These are phyloP conservation scores for Nansenia antarctica DNA, from an alignment of 2,113 vertebrate species.

Conservation along the genomic window DNA sequence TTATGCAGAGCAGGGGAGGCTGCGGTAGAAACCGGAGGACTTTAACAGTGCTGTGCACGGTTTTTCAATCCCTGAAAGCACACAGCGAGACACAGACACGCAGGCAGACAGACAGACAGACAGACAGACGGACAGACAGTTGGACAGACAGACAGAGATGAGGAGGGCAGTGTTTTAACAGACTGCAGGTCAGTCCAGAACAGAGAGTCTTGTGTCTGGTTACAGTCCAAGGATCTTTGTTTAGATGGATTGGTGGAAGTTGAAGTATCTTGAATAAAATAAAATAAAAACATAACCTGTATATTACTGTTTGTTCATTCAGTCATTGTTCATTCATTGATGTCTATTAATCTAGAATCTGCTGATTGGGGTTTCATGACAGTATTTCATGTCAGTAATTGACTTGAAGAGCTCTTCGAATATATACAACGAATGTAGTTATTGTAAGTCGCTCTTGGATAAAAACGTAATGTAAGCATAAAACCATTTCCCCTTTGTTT, in stretches of 20 bases:
- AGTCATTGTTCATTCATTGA: neutral
- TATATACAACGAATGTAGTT: no score
- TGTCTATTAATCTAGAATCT: neutral
- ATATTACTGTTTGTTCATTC: neutral
- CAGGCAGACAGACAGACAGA: conserved; percentile 19
- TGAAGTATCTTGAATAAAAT: no score
- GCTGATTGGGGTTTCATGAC: neutral
- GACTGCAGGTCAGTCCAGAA: conserved; percentile 52
- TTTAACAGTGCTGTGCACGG: neutral
- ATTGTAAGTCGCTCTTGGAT: no score
- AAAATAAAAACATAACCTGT: neutral
- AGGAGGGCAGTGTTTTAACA: neutral
- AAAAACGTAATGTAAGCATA: no score
- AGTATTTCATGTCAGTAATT: neutral
- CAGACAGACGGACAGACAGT: conserved; percentile 14
- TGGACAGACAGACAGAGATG: conserved; percentile 15
- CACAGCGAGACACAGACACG: conserved; percentile 29
- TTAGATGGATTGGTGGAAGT: no score
- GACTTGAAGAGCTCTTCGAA: neutral
- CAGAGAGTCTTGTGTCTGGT: neutral
- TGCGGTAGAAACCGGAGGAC: neutral
- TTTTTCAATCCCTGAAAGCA: conserved; percentile 62
- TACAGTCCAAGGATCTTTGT: neutral
- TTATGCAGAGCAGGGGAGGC: neutral
- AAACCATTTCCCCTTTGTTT: neutral